Base-by-base conservation (phyloP, 1,140 invertebrate species). In the Drosophila virilis region DNA sequence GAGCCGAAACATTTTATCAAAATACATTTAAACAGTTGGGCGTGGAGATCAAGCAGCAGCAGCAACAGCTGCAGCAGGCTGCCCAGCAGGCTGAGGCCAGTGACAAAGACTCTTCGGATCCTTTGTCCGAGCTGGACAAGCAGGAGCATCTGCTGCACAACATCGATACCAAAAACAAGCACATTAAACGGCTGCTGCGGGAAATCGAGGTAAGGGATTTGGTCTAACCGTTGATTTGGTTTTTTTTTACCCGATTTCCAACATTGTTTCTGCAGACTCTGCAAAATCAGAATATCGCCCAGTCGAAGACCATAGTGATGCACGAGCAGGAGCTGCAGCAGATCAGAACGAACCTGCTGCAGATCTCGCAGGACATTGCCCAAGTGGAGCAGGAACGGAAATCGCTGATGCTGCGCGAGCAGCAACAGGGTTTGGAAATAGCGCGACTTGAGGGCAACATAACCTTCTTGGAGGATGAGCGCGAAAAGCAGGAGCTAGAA, bases 21-120 rank as follows among this genome's bases (percentile, higher is more conserved):
- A 17, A 35, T 0, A 42, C 5, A 1, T 8, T 8, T 7, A 7
- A 57, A 12, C 3, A 83, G 80, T 60, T 90, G 35, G 72, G 74
- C 10, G 91, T 90, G 22, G 83, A 92, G 57, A 89, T 92, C 3
- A 78, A 77, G 4, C 64, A 76, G 28, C 51, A 90, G n/a, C 89
- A 91, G 58, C 80, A 77, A 55, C 86, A 91, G 7, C 12, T 92
- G 0, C 77, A 65, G 9, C 86, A 92, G 13, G 78, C 83, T 0
- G 76, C 77, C 12, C 78, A 82, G 38, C 72, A 88, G 32, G 85
- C 82, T 5, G 90, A 92, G 46, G 72, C 51, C 48, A 92, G 91
- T 46, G 91, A 92, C 52, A 92, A 91, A 55, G 92, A 92, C 52
- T 92, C 92, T 0, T 91, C 91, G 33, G 91, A 92, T 70, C 91